Evolutionary conservation across 2,888 invertebrate species (phyloP), one percentile per base, ranked within the genome.

Genomic region (Cephus spinipes): DNA sequence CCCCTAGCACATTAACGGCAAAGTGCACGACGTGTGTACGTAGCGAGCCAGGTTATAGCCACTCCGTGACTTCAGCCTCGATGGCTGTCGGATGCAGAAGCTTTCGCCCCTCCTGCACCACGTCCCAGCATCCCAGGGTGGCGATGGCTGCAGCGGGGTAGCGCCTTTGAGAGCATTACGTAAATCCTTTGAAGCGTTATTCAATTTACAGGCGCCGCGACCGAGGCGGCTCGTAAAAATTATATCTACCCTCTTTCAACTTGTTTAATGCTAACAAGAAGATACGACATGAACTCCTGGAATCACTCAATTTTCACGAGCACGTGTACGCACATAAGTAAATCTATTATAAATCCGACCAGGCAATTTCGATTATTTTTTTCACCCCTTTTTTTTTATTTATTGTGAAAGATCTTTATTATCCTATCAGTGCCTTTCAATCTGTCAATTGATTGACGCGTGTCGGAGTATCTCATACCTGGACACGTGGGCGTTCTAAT

Each of bases 161-260:
- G 69, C 68, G 36, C 30, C 75, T 76, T 40, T 77, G 34, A 73
- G 69, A 34, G 33, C 81, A 80, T 79, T 82, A 79, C 80, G 79
- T 84, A 84, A 84, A 84, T 83, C 77, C 79, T 77, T 69, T 55
- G 40, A 68, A 74, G 33, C 75, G 79, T 82, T 83, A 79, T 82
- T 82, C 79, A 81, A 83, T 81, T 84, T 80, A 79, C 76, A 78
- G 74, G 75, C 68, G 15, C 76, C 68, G 4, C 12, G 36, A 30
- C 74, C 74, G 79, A 68, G 71, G 81, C 55, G 76, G 76, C 80
- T 86, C 87, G 87, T 89, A 89, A 90, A 89, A 88, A 87, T 87
- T 86, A 85, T 87, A 86, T 84, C 82, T 74, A 15, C 81, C 77
- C 71, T 31, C 71, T 4, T 69, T 30, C 23, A 1, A 15, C 15